Conservation (phyloP, 1,140 invertebrate genomes). For the Penaeus indicus region DNA sequence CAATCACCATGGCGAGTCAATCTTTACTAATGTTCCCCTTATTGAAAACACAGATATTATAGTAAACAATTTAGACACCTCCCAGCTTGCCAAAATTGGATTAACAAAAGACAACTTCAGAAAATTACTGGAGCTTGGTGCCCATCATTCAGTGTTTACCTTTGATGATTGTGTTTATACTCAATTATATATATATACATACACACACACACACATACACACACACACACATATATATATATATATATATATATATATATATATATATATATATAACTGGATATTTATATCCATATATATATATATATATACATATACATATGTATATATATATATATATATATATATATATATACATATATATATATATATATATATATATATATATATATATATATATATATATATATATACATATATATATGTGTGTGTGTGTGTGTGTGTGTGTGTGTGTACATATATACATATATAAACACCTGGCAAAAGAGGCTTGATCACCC, state of each 20-base stretch:
- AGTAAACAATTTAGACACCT: too few species aligned
- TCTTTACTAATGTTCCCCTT: too few species aligned
- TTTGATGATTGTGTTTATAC: too few species aligned
- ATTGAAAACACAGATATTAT: too few species aligned
- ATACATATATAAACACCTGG: slow-evolving; percentile 20
- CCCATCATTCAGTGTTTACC: too few species aligned
- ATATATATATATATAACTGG: neutral
- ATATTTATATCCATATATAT: slow-evolving; percentile 2
- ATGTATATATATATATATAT: slow-evolving; percentile 28
- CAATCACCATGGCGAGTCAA: too few species aligned
- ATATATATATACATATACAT: neutral
- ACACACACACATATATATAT: slow-evolving; percentile 2
- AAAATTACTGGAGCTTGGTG: too few species aligned
- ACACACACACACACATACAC: neutral
- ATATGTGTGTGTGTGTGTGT: neutral
- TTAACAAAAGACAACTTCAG: too few species aligned
- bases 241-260: slow-evolving; percentile 9
- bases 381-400: too few species aligned
- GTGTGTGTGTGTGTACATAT: neutral
- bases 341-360: slow-evolving; percentile 29
- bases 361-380: neutral
- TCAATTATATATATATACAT: neutral
- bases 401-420: too few species aligned
- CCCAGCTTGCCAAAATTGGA: too few species aligned
- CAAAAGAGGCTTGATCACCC: too few species aligned